These are phyloP conservation scores for Caiman crocodilus DNA, from an alignment of 2,797 vertebrate genomes.

Conservation along the genomic window DNA sequence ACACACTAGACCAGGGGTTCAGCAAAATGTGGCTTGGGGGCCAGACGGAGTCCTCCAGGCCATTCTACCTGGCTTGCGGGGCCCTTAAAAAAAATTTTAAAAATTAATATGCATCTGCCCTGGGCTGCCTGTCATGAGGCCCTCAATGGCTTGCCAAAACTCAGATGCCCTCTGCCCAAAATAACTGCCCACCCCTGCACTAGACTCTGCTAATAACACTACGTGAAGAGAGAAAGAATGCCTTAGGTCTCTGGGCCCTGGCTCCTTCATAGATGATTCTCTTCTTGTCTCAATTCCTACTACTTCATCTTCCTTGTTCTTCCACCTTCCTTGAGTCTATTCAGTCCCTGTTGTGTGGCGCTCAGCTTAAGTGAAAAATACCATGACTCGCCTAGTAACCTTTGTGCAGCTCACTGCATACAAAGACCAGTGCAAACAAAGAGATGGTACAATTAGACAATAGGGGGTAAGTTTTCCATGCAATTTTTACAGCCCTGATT, in stretches of 20 bases:
- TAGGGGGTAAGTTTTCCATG: not conserved
- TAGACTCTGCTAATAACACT: not conserved
- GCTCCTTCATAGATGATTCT: not conserved
- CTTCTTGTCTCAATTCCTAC: not conserved
- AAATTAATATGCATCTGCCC: no score
- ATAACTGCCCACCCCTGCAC: no score
- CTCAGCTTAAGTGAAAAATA: not conserved
- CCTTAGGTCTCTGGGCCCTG: not conserved
- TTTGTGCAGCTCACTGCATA: not conserved
- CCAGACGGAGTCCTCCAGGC: no score
- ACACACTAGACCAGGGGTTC: not conserved
- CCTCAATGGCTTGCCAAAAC: no score
- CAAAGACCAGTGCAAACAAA: not conserved
- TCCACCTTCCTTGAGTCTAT: not conserved
- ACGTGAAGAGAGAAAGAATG: not conserved
- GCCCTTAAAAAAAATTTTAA: no score
- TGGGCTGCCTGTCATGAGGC: no score
- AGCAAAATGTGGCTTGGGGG: no score
- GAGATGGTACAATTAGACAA: not conserved
- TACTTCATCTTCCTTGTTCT: not conserved
- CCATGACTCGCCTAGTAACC: not conserved
- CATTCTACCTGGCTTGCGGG: no score
- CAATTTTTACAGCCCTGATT: not conserved
- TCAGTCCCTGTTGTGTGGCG: not conserved
- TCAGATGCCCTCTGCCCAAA: no score